These are phyloP conservation scores for Cyrtorhinus lividipennis DNA, from an alignment of 1,140 invertebrate species.

Conservation along the genomic window DNA sequence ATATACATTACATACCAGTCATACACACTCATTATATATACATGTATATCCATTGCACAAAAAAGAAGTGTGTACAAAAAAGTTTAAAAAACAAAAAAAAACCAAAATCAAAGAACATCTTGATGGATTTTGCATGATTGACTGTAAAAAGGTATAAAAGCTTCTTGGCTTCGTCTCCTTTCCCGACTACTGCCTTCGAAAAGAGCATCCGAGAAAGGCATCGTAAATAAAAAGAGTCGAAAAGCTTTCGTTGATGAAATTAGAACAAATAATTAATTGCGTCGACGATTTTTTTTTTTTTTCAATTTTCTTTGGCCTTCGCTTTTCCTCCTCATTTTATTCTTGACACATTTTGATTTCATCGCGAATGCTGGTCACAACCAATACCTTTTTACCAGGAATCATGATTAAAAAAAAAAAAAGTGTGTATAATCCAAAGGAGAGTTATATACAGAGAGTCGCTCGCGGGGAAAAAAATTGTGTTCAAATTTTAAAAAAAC, in stretches of 20 bases:
- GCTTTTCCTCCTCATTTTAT: background rate
- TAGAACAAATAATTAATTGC: background rate
- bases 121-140: background rate
- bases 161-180: too few relatives aligned
- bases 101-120: background rate
- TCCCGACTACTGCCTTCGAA: background rate
- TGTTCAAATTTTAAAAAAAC: constrained; percentile 7
- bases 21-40: constrained; percentile 10
- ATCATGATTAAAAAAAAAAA: background rate
- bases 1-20: constrained; percentile 11
- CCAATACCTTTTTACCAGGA: background rate
- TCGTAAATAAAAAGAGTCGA: background rate
- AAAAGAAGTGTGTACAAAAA: constrained; percentile 15
- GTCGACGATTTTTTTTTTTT: background rate
- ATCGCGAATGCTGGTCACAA: too few relatives aligned
- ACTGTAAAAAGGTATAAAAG: constrained; percentile 2
- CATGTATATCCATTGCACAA: constrained; percentile 15
- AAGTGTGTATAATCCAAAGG: background rate
- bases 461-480: background rate
- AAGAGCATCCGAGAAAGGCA: background rate
- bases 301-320: background rate
- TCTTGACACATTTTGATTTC: too few relatives aligned
- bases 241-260: background rate
- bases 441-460: background rate
- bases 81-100: constrained; percentile 10